Percentiles rank a stretch among this genome's conserved stretches.
Conservation (phyloP, 2,797 vertebrate genomes). For the Allobates femoralis region DNA sequence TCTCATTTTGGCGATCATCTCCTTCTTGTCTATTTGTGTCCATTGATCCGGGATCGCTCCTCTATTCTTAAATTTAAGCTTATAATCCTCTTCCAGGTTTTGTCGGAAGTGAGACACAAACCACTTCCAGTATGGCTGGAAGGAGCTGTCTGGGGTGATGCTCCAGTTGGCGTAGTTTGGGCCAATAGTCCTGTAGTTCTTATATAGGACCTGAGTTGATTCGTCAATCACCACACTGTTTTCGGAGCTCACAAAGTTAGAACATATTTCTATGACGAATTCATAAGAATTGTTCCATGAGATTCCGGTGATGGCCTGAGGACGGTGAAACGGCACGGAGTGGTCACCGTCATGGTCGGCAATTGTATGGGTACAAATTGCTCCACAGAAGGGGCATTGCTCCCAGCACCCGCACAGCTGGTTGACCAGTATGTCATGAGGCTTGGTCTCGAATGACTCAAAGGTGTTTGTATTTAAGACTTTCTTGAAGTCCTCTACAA, state of each 20-base stretch:
- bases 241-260: conserved; percentile 60
- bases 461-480: conserved; percentile 9
- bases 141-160: conserved; percentile 54
- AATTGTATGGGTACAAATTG: conserved; percentile 71
- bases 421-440: conserved; percentile 63
- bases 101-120: conserved; percentile 64
- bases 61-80: not conserved
- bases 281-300: not conserved
- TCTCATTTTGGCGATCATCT: not conserved
- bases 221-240: fast-evolving
- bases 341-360: conserved; percentile 54
- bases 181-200: conserved; percentile 45
- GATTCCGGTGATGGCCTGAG: fast-evolving
- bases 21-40: conserved; percentile 19
- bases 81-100: not conserved
- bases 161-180: conserved; percentile 53
- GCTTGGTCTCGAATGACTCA: conserved; percentile 10
- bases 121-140: conserved; percentile 67
- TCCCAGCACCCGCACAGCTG: conserved; percentile 71
- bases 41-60: conserved; percentile 60
- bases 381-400: conserved; percentile 70
- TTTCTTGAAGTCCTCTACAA: conserved; percentile 22
- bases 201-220: not conserved
- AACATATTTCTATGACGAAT: conserved; percentile 65
- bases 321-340: conserved; percentile 64